phyloP scores from a whole-genome alignment of 2,797 vertebrate species.

The Threskiornis aethiopicus region DNA sequence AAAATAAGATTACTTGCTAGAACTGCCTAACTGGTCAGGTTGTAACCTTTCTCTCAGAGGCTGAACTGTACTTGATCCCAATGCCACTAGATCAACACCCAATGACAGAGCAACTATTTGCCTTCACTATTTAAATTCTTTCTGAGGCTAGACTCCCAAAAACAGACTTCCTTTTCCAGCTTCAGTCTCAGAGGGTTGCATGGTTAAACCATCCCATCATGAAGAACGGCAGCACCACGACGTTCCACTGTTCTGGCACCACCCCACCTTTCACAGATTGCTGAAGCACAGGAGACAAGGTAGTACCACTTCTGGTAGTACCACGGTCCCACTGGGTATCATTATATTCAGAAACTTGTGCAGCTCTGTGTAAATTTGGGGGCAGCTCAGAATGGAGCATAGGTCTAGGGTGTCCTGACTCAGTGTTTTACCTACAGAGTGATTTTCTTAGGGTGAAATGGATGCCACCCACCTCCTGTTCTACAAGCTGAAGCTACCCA shows the following conservation, averaged over 20 bases:
- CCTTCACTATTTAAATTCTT: background rate
- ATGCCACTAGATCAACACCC: background rate
- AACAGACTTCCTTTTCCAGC: background rate
- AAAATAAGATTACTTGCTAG: slow-evolving; percentile 20
- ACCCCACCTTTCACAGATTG: background rate
- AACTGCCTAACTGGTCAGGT: background rate
- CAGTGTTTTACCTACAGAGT: background rate
- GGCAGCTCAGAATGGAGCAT: background rate
- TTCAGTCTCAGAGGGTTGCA: background rate
- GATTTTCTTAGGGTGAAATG: background rate
- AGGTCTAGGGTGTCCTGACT: background rate
- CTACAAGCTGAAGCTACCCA: background rate
- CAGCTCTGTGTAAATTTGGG: background rate
- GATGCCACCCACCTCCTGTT: background rate
- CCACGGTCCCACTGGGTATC: background rate
- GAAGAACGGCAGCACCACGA: background rate
- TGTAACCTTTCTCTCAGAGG: background rate
- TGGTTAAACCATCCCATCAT: background rate
- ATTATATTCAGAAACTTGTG: background rate
- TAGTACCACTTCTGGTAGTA: background rate
- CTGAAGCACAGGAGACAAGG: background rate
- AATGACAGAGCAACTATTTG: background rate
- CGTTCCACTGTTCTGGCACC: background rate
- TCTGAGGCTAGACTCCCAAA: background rate
- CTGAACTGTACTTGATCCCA: background rate